Evolutionary conservation across 2,797 vertebrate species (phyloP).

Genomic region (Oreochromis grahami): DNA sequence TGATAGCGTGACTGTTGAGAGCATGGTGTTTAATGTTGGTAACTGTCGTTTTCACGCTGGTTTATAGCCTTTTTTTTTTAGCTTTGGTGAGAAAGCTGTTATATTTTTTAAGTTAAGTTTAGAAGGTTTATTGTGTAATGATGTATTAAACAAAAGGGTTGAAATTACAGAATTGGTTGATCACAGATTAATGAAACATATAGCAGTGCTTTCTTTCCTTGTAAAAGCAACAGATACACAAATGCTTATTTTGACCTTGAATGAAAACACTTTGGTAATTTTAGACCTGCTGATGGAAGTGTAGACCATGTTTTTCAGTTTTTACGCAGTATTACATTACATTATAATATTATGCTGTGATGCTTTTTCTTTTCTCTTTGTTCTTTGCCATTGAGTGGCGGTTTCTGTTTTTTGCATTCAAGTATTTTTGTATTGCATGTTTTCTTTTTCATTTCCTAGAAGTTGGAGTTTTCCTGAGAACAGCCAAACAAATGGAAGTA

Average conservation of each 20-base stretch:
- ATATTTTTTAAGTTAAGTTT: background rate
- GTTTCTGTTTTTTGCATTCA: background rate
- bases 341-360: background rate
- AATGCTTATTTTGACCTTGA: background rate
- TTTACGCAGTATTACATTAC: background rate
- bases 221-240: background rate
- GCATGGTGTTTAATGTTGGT: background rate
- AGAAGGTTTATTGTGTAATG: background rate
- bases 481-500: background rate
- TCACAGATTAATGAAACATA: accelerated
- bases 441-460: background rate
- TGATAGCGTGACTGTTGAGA: background rate
- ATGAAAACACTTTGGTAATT: background rate
- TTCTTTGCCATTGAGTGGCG: background rate
- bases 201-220: background rate
- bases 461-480: background rate
- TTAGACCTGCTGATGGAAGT: background rate
- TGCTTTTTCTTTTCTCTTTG: background rate
- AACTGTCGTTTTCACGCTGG: background rate
- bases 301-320: background rate
- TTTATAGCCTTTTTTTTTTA: background rate
- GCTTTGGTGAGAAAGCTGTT: background rate
- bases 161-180: background rate
- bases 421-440: background rate
- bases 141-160: background rate